phyloP scores from a whole-genome alignment of 1,140 invertebrate species.

The Drosophila azteca region DNA sequence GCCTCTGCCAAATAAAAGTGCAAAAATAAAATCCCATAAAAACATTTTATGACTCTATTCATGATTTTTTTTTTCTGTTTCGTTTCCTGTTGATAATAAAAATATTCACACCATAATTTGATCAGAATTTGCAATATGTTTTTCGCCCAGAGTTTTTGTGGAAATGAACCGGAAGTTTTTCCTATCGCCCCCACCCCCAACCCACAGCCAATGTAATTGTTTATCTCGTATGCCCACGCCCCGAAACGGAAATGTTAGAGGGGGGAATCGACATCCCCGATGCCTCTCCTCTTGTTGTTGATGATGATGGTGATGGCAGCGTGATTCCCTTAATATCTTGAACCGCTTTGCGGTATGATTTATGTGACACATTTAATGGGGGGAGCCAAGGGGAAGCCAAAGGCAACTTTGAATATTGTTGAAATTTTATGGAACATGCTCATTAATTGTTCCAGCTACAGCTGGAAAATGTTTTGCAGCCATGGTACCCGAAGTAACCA shows the following conservation, averaged over 20 bases:
- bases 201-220: not conserved
- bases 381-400: too few relatives aligned
- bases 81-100: too few relatives aligned
- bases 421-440: constrained; percentile 54
- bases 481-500: not conserved
- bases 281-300: not conserved
- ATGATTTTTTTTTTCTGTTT: too few relatives aligned
- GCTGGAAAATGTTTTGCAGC: constrained; percentile 44
- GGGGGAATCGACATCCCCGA: not conserved
- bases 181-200: too few relatives aligned
- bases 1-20: too few relatives aligned
- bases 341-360: constrained; percentile 58
- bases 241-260: not conserved
- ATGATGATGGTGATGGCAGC: not conserved
- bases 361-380: constrained; percentile 68
- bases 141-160: too few relatives aligned
- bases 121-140: too few relatives aligned
- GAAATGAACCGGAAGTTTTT: not conserved
- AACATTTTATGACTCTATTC: too few relatives aligned
- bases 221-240: not conserved
- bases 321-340: constrained; percentile 36
- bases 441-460: constrained; percentile 45
- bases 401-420: constrained; percentile 42
- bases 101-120: too few relatives aligned
- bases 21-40: too few relatives aligned